These are phyloP conservation scores for Anagrus nilaparvatae DNA, from an alignment of 1,140 invertebrate species.

Conservation along the genomic window DNA sequence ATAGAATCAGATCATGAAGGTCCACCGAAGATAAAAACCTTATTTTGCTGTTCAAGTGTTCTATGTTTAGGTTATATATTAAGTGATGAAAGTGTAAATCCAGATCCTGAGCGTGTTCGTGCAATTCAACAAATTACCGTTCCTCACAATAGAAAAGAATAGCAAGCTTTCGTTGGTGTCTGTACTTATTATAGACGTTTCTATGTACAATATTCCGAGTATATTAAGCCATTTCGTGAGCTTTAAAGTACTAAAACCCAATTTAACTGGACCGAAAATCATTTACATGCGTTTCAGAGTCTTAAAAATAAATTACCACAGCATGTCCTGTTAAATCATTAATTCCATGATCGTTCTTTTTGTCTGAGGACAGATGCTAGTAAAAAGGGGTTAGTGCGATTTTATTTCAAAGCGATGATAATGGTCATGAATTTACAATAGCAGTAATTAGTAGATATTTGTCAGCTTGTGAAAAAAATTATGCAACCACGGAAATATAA, in stretches of 20 bases:
- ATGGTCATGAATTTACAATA: not conserved
- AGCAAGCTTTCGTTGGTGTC: constrained; percentile 5
- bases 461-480: not conserved
- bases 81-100: constrained; percentile 20
- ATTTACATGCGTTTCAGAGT: constrained; percentile 4
- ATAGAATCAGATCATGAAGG: constrained; percentile 20
- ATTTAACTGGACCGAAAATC: constrained; percentile 7
- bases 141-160: constrained; percentile 16
- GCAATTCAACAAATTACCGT: constrained; percentile 26
- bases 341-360: constrained; percentile 5
- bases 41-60: not conserved
- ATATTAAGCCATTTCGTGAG: constrained; percentile 6
- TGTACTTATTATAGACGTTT: constrained; percentile 14
- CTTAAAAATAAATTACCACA: constrained; percentile 12
- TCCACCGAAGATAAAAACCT: constrained; percentile 16
- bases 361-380: constrained; percentile 1
- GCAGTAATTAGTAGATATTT: constrained; percentile 1
- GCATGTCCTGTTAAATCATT: constrained; percentile 5
- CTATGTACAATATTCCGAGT: constrained; percentile 1
- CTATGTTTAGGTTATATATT: constrained; percentile 25
- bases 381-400: not conserved
- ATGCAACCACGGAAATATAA: constrained; percentile 6
- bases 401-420: not conserved
- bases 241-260: constrained; percentile 8
- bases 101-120: constrained; percentile 24